A percentile compares a stretch with the other conserved stretches of the same genome.
Conservation (phyloP, 23 tunicate genomes). For the Halocynthia roretzi region DNA sequence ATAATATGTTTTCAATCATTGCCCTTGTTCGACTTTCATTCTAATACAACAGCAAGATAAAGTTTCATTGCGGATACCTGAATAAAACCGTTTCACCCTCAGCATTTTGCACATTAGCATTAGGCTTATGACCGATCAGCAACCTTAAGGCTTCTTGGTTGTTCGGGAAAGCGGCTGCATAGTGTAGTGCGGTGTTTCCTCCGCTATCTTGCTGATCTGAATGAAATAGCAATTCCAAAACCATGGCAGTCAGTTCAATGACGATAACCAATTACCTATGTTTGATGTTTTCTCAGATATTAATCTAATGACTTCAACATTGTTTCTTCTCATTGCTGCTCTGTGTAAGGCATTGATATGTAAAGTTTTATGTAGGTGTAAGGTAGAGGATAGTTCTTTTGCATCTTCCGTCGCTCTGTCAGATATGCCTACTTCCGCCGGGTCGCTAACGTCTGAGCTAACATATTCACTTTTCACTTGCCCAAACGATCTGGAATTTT, state of each 20-base stretch:
- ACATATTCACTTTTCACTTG: too few species aligned
- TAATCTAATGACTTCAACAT: constrained; percentile 46
- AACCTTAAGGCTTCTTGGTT: constrained; percentile 52
- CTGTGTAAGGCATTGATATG: constrained; percentile 44
- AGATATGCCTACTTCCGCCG: too few species aligned
- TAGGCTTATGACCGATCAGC: constrained; percentile 50
- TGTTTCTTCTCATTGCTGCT: constrained; percentile 77
- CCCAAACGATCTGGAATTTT: too few species aligned
- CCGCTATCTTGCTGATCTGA: constrained; percentile 73
- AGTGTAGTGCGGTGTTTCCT: constrained; percentile 86
- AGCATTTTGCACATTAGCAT: constrained; percentile 69
- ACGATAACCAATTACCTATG: constrained; percentile 44
- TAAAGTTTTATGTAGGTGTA: neutral
- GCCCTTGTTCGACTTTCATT: neutral
- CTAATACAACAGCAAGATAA: neutral
- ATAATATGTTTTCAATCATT: neutral
- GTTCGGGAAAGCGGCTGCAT: constrained; percentile 73
- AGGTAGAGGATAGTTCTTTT: too few species aligned
- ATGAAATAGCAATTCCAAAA: neutral
- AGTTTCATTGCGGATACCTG: constrained; percentile 29
- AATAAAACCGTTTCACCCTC: constrained; percentile 71
- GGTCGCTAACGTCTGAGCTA: too few species aligned
- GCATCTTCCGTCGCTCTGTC: too few species aligned
- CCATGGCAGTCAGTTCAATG: neutral
- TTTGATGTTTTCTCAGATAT: constrained; percentile 38